A percentile compares a stretch with the other conserved stretches of the same genome.
phyloP scores from a whole-genome alignment of 2,113 vertebrate species.

The Cettia cetti region DNA sequence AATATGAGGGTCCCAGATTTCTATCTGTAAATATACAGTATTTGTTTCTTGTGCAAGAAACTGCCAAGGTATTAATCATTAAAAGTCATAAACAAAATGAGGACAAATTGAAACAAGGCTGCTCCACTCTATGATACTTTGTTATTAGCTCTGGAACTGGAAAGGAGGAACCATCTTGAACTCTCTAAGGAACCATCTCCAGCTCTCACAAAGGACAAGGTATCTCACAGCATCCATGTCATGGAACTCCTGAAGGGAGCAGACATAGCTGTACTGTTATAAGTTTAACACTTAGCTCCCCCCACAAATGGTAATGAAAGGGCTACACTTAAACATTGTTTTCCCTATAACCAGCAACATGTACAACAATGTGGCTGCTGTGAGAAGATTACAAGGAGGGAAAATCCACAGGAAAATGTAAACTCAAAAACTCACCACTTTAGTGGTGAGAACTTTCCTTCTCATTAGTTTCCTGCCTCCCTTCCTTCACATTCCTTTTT shows the following conservation, averaged over 20 bases:
- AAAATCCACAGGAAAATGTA: constrained; percentile 41
- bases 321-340: background rate
- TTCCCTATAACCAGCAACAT: background rate
- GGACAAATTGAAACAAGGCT: background rate
- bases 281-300: background rate
- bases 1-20: background rate
- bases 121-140: background rate
- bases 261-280: background rate
- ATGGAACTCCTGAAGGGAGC: background rate
- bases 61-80: background rate
- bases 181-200: background rate
- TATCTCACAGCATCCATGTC: background rate
- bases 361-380: background rate
- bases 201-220: background rate
- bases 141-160: background rate
- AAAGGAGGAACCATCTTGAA: fast-evolving
- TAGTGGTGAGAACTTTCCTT: background rate
- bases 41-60: background rate
- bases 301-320: background rate
- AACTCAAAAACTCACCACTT: background rate
- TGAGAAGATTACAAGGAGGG: constrained; percentile 14
- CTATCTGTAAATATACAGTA: background rate
- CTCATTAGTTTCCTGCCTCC: constrained; percentile 3
- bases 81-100: background rate
- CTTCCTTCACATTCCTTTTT: constrained; percentile 12